Base-by-base conservation (phyloP, 2,113 vertebrate genomes). In the Psilopsiagon aurifrons region DNA sequence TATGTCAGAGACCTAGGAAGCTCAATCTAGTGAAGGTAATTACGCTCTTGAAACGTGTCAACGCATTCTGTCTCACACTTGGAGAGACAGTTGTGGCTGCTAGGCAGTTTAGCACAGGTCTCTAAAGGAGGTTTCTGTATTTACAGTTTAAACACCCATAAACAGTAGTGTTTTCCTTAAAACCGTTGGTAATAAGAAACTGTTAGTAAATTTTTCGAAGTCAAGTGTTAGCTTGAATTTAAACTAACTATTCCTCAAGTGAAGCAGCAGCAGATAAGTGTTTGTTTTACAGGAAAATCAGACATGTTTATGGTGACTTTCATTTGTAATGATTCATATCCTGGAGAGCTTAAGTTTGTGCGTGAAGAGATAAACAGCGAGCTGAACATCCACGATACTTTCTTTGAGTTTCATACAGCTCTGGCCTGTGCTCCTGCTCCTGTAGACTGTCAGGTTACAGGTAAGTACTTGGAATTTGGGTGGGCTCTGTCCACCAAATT, bases 341-440 rank as follows among this genome's bases (percentile, higher is more conserved):
- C 97, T 1, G 98, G 98, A 46, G 91, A 64, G 0, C 76, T 98
- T 37, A 98, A 83, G 28, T 97, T 99, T 88, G 81, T 98, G 44
- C 97, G 59, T 17, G 98, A 99, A 88, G 98, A 98, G n/a, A 64
- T 99, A n/a, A 98, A 98, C 77, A 97, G 96, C 0, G 5, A 82
- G 5, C 12, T 17, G 10, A 98, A 98, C 1, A 94, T 98, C 79
- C 98, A 98, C 15, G 91, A 99, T 74, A 98, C 98, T 16, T 97
- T 98, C 46, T 99, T 99, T 60, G 98, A 99, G 97, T 98, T 99
- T 96, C 97, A 98, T 89, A 99, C 99, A 0, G 97, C 98, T 1
- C 94, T 99, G 95, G 99, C 98, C 62, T 99, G 99, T 49, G 73
- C 97, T 55, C 99, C 99, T 52, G 98, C 98, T 83, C 98, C 98